phyloP scores from a whole-genome alignment of 1,140 invertebrate species.

The Coptotermes formosanus region DNA sequence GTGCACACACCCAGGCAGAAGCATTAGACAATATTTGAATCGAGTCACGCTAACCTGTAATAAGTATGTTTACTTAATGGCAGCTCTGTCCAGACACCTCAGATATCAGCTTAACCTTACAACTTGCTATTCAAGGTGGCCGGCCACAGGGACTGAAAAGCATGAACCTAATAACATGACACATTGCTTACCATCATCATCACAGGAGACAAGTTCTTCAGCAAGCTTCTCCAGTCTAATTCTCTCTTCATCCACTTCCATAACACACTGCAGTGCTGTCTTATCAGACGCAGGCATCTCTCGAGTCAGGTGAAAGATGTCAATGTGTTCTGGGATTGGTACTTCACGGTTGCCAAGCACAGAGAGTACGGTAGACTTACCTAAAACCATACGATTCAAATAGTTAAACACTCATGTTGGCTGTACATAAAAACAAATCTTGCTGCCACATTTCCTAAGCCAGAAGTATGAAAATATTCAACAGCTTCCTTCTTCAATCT shows the following conservation, averaged over 20 bases:
- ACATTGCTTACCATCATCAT: conserved; percentile 73
- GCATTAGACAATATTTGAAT: no score
- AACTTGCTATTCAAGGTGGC: no score
- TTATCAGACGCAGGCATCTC: conserved; percentile 96
- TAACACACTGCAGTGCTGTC: conserved; percentile 90
- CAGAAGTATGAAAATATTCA: no score
- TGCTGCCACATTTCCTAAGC: background rate
- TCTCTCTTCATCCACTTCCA: conserved; percentile 97
- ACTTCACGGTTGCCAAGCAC: conserved; percentile 92
- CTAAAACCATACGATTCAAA: conserved; percentile 46
- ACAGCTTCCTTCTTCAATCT: no score
- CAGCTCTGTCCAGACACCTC: no score
- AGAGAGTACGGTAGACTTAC: conserved; percentile 90
- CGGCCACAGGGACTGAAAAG: no score
- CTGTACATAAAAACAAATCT: background rate
- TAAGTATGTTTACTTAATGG: no score
- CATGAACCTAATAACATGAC: no score
- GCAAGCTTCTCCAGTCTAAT: conserved; percentile 89
- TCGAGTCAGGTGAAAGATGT: conserved; percentile 95
- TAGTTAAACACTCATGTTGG: background rate
- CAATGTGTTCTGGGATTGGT: conserved; percentile 94
- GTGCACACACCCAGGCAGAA: no score
- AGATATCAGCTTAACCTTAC: no score
- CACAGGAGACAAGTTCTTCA: conserved; percentile 81
- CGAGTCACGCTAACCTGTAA: no score